These are phyloP conservation scores for Brachionus asplanchnoidis DNA, from an alignment of 1,140 invertebrate species.

Conservation along the genomic window DNA sequence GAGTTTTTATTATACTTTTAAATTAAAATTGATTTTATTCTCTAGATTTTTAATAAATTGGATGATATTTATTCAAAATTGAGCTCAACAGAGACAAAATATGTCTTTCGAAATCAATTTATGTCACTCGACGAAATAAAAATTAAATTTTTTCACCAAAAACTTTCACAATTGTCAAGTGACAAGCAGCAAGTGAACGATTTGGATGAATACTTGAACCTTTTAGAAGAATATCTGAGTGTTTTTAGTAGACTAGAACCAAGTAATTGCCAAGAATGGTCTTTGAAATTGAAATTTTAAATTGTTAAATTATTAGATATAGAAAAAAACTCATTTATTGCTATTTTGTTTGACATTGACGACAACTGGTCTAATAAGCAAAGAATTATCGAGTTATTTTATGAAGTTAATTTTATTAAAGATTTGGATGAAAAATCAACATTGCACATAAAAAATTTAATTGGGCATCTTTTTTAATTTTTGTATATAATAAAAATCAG, in stretches of 20 bases:
- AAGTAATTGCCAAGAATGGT: background rate
- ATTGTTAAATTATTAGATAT: background rate
- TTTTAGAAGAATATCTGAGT: background rate
- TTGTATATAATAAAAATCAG: background rate
- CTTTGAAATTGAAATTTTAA: background rate
- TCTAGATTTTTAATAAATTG: background rate
- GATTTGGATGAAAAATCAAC: background rate
- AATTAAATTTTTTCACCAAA: background rate
- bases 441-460: background rate
- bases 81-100: background rate
- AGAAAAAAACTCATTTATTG: background rate
- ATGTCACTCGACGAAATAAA: background rate
- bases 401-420: background rate
- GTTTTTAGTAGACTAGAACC: background rate
- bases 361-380: background rate
- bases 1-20: background rate
- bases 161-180: background rate
- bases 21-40: background rate
- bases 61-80: background rate
- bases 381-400: background rate
- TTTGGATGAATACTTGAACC: background rate
- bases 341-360: background rate
- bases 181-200: background rate
- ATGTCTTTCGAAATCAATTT: background rate
- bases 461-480: background rate